These are phyloP conservation scores for Xerus rutilus DNA, from an alignment of 2,797 vertebrate species.

Conservation along the genomic window DNA sequence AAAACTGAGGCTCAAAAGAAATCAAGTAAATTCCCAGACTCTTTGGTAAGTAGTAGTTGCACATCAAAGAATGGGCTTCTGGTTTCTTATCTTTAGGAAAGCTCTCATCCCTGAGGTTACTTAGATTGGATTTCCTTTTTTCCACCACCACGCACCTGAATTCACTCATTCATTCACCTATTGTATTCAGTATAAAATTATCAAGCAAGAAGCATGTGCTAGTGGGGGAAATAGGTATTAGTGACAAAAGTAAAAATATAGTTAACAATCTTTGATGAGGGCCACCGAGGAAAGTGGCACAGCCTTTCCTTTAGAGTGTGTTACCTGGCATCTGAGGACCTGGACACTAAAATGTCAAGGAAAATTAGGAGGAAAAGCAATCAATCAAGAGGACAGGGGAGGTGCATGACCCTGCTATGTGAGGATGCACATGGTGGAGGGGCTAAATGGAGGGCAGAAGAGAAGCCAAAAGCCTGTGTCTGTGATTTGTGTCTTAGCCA, in stretches of 20 bases:
- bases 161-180: not conserved
- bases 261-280: not conserved
- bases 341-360: not conserved
- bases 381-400: not conserved
- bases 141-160: not conserved
- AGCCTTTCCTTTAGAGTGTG: not conserved
- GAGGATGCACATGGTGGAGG: not conserved
- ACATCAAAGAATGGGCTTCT: not conserved
- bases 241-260: not conserved
- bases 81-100: not conserved
- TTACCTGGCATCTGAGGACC: not conserved
- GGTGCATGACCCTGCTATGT: too few relatives aligned
- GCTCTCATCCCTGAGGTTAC: not conserved
- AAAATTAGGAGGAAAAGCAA: not conserved
- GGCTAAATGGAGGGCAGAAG: not conserved
- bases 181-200: not conserved
- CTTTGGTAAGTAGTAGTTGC: not conserved
- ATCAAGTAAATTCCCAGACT: not conserved
- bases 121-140: not conserved
- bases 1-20: not conserved
- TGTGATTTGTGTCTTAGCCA: not conserved
- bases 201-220: not conserved
- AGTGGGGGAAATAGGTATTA: not conserved
- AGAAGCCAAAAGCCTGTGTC: not conserved
- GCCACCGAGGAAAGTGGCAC: not conserved